Base-by-base conservation (phyloP, 2,888 invertebrate genomes). In the Campoplex nolae region DNA sequence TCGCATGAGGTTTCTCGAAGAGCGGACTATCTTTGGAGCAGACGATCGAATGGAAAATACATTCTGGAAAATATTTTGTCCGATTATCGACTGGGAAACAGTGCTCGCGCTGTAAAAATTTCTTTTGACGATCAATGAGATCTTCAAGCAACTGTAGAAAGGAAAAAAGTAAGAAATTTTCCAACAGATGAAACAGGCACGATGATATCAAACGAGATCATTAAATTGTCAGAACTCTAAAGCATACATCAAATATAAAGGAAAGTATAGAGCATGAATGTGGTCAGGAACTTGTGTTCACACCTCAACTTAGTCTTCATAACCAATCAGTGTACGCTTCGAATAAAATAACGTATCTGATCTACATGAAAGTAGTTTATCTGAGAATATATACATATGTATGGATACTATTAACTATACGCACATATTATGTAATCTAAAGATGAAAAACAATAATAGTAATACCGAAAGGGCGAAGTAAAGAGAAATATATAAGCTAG, bases 381-480 rank as follows among this genome's bases (percentile, higher is more conserved):
- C 32, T 83, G 3, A 38, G 45, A 11, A 45, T 45, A 23, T 13
- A 7, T 32, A 77, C 16, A 58, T 62, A 58, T 28, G 23, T 28
- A 32, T 62, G 51, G 38, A 71, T 71, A 62, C 16, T 35, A 48
- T 23, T 35, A 48, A 56, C 4, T 58, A 35, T 38, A 23, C 38
- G 48, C 45, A 8, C 16, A 48, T 35, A 32, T 32, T 62, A 32
- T 32, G 32, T 42, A n/a, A 23, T 32, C 56, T 32, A 38, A 76
- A 48, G 48, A 62, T 62, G 58, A 70, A 71, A 76, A 23, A 65
- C 35, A 82, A 48, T 81, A 82, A 75, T 58, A 35, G 70, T 65
- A 81, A 79, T 83, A 71, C 32, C 71, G 16, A 48, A 67, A 71
- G 58, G 76, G 67, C 67, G 68, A 75, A 70, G 73, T 28, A 16